Conservation (phyloP, 2,888 invertebrate genomes). For the Malachius bipustulatus region DNA sequence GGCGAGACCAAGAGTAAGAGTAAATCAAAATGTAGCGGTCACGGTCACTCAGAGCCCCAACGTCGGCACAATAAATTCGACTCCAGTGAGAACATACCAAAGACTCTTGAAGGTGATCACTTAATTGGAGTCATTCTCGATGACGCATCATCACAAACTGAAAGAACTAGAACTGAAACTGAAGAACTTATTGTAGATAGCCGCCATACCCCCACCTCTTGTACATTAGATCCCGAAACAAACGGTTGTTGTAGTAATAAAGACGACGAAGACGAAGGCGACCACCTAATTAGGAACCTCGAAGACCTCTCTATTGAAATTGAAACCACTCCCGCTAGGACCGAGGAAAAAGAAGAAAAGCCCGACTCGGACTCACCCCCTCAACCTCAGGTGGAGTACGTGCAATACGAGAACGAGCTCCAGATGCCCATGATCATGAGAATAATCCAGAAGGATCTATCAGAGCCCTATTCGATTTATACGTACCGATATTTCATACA, state of each 20-base stretch:
- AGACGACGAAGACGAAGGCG: not conserved
- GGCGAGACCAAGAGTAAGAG: too few species aligned
- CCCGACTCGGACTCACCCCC: not conserved
- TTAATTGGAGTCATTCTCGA: too few species aligned
- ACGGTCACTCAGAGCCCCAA: too few species aligned
- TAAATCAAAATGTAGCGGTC: too few species aligned
- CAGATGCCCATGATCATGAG: conserved; percentile 99
- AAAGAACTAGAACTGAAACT: not conserved
- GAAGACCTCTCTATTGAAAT: not conserved
- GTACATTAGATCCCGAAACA: not conserved
- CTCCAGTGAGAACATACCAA: too few species aligned
- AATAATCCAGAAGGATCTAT: conserved; percentile 96
- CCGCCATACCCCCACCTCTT: too few species aligned
- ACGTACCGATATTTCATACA: conserved; percentile 99
- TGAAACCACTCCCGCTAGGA: conserved; percentile 2
- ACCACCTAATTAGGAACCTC: not conserved
- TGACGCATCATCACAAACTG: not conserved
- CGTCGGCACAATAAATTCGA: too few species aligned
- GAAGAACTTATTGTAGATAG: not conserved
- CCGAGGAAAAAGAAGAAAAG: conserved; percentile 4
- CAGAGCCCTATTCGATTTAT: conserved; percentile 99
- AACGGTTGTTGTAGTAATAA: not conserved
- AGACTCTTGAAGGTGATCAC: too few species aligned
- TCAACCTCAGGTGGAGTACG: conserved; percentile 40
- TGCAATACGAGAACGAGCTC: conserved; percentile 84